A percentile compares a stretch with the other conserved stretches of the same genome.
phyloP scores from a whole-genome alignment of 1,140 invertebrate species.

The Pseudomyrmex gracilis region DNA sequence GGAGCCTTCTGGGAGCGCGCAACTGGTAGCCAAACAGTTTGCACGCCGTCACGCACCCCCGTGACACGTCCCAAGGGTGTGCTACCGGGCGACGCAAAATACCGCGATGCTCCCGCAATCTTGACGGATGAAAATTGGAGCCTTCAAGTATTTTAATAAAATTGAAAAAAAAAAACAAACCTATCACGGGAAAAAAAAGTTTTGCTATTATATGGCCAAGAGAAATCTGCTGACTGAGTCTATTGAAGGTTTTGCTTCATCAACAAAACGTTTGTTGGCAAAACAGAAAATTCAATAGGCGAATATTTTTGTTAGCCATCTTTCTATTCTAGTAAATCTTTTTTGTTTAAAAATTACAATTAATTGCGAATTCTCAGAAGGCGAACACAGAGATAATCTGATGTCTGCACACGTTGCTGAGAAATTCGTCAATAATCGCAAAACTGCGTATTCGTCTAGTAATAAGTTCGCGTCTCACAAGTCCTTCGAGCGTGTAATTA shows the following conservation, averaged over 20 bases:
- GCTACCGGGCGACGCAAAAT: slow-evolving; percentile 56
- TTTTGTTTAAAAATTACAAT: no score
- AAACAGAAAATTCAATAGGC: no score
- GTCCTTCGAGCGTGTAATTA: slow-evolving; percentile 20
- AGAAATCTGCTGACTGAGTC: no score
- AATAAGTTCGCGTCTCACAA: not conserved
- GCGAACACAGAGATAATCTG: not conserved
- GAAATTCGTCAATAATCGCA: not conserved
- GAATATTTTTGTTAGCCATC: no score
- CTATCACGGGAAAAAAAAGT: no score
- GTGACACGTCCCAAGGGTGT: slow-evolving; percentile 66
- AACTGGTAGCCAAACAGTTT: slow-evolving; percentile 84
- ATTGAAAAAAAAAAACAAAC: no score
- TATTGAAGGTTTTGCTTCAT: no score
- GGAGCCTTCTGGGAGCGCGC: slow-evolving; percentile 82
- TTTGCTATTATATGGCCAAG: no score
- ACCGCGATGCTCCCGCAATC: not conserved
- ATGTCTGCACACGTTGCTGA: not conserved
- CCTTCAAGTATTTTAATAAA: no score
- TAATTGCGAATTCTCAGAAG: not conserved
- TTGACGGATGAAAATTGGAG: no score
- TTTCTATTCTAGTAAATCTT: no score
- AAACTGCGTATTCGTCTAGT: not conserved
- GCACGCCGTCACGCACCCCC: slow-evolving; percentile 68
- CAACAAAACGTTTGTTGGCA: no score